phyloP scores from a whole-genome alignment of 2,888 invertebrate species.

The Choreutis nemorana region DNA sequence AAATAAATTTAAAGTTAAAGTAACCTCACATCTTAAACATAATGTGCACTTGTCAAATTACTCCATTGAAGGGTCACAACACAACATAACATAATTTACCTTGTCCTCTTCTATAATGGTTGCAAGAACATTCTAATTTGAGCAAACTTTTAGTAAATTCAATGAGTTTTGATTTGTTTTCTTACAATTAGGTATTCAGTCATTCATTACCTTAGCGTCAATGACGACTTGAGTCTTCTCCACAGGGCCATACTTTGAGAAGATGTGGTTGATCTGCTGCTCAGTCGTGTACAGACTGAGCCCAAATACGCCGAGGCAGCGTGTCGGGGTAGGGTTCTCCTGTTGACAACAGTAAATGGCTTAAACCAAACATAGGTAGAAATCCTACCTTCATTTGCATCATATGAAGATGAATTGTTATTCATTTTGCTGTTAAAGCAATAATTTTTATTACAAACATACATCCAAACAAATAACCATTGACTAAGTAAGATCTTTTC shows the following conservation, averaged over 20 bases:
- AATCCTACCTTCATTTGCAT: conserved; percentile 8
- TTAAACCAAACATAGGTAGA: conserved; percentile 6
- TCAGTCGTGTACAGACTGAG: conserved; percentile 93
- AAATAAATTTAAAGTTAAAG: conserved; percentile 10
- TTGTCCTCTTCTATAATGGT: too few relatives aligned
- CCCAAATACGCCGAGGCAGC: conserved; percentile 95
- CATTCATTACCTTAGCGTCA: conserved; percentile 92
- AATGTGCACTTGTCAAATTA: too few relatives aligned
- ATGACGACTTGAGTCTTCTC: conserved; percentile 94
- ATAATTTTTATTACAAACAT: conserved; percentile 3
- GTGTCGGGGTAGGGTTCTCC: conserved; percentile 87
- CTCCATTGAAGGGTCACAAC: too few relatives aligned
- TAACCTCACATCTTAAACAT: too few relatives aligned
- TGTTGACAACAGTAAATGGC: conserved; percentile 22
- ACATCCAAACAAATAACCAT: too few relatives aligned
- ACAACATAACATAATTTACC: too few relatives aligned
- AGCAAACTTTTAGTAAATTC: too few relatives aligned
- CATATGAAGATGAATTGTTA: conserved; percentile 7
- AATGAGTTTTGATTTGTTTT: too few relatives aligned
- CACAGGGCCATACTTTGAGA: conserved; percentile 90
- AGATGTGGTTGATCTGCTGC: conserved; percentile 89
- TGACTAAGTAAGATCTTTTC: too few relatives aligned
- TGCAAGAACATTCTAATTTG: too few relatives aligned
- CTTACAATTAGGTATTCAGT: too few relatives aligned
- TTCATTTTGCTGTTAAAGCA: conserved; percentile 3